Percentiles rank a stretch among this genome's conserved stretches.
phyloP scores from a whole-genome alignment of 2,888 invertebrate species.

The Drosophila formosana region DNA sequence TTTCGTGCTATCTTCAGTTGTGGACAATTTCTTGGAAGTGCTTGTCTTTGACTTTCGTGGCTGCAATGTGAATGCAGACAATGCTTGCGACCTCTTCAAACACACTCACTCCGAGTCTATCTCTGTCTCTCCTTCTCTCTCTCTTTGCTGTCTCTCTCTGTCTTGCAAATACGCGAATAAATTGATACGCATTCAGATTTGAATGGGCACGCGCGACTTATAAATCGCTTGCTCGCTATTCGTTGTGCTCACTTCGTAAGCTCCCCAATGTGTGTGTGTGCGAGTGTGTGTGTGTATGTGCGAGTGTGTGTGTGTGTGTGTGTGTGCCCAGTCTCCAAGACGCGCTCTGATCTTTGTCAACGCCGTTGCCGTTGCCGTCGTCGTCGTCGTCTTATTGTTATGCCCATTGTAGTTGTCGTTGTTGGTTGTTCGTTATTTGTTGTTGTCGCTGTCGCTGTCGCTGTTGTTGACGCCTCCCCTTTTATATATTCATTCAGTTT shows the following conservation, averaged over 20 bases:
- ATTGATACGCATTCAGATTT: conserved; percentile 37
- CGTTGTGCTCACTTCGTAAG: conserved; percentile 52
- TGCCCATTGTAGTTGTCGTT: conserved; percentile 30
- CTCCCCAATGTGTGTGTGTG: not conserved
- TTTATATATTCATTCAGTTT: conserved; percentile 71
- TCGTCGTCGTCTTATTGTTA: conserved; percentile 54
- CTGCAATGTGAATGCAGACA: too few relatives aligned
- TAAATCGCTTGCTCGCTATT: conserved; percentile 69
- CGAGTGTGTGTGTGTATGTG: too few relatives aligned
- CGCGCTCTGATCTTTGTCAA: conserved; percentile 73
- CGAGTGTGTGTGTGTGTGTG: conserved; percentile 33
- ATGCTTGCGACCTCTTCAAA: not conserved
- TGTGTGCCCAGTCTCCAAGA: conserved; percentile 64
- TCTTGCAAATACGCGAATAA: not conserved
- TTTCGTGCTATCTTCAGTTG: too few relatives aligned
- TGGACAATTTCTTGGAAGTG: too few relatives aligned
- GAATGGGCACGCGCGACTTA: conserved; percentile 61
- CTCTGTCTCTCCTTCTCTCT: not conserved
- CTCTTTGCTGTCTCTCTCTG: not conserved
- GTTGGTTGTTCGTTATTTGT: conserved; percentile 2
- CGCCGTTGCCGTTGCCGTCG: conserved; percentile 15
- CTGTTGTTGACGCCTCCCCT: conserved; percentile 82
- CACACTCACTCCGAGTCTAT: not conserved
- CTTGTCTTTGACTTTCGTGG: too few relatives aligned
- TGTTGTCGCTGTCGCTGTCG: conserved; percentile 39